Conservation (phyloP, 2,888 invertebrate species). For the Prostheceraeus crozeri region DNA sequence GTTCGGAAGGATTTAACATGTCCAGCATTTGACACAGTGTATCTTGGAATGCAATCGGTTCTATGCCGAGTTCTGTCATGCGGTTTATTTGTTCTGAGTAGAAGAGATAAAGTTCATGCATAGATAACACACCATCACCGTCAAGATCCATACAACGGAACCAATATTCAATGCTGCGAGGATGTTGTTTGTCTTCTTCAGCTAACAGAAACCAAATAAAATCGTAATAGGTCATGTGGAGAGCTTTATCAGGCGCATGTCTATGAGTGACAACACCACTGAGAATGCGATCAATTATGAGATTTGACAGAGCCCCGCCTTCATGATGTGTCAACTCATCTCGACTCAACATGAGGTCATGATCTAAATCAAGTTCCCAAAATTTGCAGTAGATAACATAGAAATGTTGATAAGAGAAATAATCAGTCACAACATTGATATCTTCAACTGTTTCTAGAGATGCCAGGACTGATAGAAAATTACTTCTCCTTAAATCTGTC, state of each 20-base stretch:
- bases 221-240: conserved; percentile 90
- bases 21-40: conserved; percentile 76
- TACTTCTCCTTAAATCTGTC: conserved; percentile 79
- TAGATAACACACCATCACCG: conserved; percentile 89
- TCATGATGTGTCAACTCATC: conserved; percentile 86
- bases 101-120: conserved; percentile 95
- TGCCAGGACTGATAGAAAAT: conserved; percentile 68
- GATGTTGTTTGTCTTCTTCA: conserved; percentile 95
- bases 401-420: conserved; percentile 94
- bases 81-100: conserved; percentile 88
- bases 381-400: conserved; percentile 99
- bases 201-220: conserved; percentile 98
- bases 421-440: conserved; percentile 74
- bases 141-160: conserved; percentile 92
- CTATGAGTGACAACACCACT: conserved; percentile 90
- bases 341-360: conserved; percentile 88
- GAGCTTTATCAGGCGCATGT: conserved; percentile 47
- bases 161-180: conserved; percentile 64
- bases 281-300: conserved; percentile 92
- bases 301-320: conserved; percentile 86
- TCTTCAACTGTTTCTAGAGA: conserved; percentile 88
- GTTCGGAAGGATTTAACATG: conserved; percentile 73
- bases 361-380: conserved; percentile 97
- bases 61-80: conserved; percentile 92
- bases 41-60: conserved; percentile 89